These are phyloP conservation scores for Lochmaea capreae DNA, from an alignment of 2,888 invertebrate genomes.

Conservation along the genomic window DNA sequence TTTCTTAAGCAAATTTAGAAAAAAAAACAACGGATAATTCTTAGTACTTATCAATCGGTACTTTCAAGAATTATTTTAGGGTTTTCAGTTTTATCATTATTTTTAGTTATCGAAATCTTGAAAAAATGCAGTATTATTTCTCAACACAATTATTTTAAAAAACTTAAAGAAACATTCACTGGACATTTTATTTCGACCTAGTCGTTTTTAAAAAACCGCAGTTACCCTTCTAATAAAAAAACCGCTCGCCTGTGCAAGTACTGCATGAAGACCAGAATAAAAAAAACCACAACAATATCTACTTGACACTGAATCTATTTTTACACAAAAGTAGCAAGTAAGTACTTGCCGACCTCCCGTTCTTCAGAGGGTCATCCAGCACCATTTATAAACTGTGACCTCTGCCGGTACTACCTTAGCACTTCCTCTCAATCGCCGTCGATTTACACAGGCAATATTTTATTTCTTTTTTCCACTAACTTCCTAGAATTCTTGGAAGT, in stretches of 20 bases:
- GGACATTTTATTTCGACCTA: not conserved
- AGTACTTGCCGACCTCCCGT: conserved; percentile 10
- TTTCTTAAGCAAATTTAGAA: no score
- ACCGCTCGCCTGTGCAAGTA: not conserved
- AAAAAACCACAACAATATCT: conserved; percentile 2
- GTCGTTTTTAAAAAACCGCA: not conserved
- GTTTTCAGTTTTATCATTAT: no score
- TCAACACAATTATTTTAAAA: no score
- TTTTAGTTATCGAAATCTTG: no score
- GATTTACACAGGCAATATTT: conserved; percentile 32
- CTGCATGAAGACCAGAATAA: not conserved
- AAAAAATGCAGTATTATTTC: no score
- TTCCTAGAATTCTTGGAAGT: conserved; percentile 36
- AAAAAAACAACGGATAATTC: no score
- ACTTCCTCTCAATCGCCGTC: conserved; percentile 27
- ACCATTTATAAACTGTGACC: conserved; percentile 33
- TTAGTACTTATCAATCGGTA: no score
- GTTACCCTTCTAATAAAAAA: not conserved
- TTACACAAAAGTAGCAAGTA: not conserved
- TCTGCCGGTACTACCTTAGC: conserved; percentile 33
- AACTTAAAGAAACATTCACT: not conserved
- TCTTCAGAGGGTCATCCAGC: conserved; percentile 37
- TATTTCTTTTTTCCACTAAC: conserved; percentile 30
- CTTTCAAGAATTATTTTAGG: no score
- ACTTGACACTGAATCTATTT: conserved; percentile 12